Conservation (phyloP, 1,140 invertebrate species). For the Drosophila persimilis region DNA sequence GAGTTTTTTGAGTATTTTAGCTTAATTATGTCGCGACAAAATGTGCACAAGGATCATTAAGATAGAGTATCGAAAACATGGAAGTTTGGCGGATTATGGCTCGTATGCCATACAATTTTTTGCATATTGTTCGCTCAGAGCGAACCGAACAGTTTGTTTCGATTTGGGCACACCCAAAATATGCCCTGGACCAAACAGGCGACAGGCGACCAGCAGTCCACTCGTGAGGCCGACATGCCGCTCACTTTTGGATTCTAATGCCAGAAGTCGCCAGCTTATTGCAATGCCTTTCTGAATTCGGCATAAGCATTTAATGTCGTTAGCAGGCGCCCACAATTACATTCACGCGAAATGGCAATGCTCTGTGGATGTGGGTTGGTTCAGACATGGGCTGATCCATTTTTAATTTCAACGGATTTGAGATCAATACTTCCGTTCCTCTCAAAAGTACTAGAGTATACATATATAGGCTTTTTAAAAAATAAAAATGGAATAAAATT, state of each 20-base stretch:
- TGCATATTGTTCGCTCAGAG: conserved; percentile 19
- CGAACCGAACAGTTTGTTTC: conserved; percentile 5
- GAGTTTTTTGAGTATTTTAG: background rate
- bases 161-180: conserved; percentile 63
- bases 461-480: too few species aligned
- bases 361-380: conserved; percentile 6
- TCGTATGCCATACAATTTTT: conserved; percentile 23
- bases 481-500: too few species aligned
- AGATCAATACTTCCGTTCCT: background rate
- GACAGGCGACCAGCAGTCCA: conserved; percentile 7
- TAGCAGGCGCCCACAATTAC: conserved; percentile 40
- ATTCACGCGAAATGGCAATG: conserved; percentile 3
- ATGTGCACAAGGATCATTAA: conserved; percentile 31
- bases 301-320: conserved; percentile 20
- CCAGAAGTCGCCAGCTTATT: conserved; percentile 25
- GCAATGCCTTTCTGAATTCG: conserved; percentile 16
- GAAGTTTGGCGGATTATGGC: conserved; percentile 16
- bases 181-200: conserved; percentile 15
- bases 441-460: too few species aligned
- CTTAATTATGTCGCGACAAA: conserved; percentile 20
- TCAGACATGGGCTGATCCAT: conserved; percentile 7
- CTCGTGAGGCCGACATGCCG: conserved; percentile 36
- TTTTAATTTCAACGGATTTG: conserved; percentile 10
- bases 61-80: conserved; percentile 32
- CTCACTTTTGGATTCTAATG: conserved; percentile 70